Conservation (phyloP, 2,888 invertebrate species). For the Drosophila bunnanda region DNA sequence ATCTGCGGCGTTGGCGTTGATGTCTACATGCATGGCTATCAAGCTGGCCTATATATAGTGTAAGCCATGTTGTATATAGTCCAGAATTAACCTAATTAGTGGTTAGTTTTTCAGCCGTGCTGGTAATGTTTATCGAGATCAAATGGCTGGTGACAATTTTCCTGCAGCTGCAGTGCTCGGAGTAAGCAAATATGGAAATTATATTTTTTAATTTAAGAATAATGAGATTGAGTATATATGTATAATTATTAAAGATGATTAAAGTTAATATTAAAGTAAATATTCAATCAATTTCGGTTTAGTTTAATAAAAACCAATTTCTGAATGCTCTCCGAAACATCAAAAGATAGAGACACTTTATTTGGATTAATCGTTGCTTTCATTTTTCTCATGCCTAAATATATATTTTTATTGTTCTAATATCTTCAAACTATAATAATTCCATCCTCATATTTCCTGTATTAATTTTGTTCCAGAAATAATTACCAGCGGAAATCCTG, state of each 20-base stretch:
- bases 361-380: not conserved
- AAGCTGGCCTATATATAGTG: conserved; percentile 87
- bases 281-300: not conserved
- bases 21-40: conserved; percentile 87
- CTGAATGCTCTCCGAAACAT: not conserved
- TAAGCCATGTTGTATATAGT: conserved; percentile 83
- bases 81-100: conserved; percentile 57
- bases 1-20: conserved; percentile 88
- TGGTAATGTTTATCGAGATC: conserved; percentile 87
- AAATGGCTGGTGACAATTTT: conserved; percentile 88
- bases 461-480: conserved; percentile 71
- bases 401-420: not conserved
- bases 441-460: conserved; percentile 35
- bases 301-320: not conserved
- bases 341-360: not conserved
- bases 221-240: not conserved
- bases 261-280: too few species aligned
- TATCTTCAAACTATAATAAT: not conserved
- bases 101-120: conserved; percentile 86
- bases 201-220: not conserved
- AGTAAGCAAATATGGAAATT: conserved; percentile 69
- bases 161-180: conserved; percentile 85
- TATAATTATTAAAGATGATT: not conserved
- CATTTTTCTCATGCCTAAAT: not conserved
- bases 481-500: conserved; percentile 59